phyloP scores from a whole-genome alignment of 2,888 invertebrate species.

The Lordiphosa andalusiaca region DNA sequence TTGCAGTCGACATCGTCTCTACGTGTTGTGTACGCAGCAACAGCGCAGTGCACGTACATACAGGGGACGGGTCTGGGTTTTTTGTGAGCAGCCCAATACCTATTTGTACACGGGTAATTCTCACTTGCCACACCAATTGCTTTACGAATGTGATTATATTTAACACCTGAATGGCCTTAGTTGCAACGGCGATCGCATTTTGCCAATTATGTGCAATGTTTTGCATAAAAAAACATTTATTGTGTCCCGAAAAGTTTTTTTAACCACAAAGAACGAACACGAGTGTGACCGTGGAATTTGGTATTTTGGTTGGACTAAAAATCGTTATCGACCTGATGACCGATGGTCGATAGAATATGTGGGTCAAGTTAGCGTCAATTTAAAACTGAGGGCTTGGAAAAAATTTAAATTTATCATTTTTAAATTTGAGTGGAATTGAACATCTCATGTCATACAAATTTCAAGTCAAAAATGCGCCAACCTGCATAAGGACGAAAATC shows the following conservation, averaged over 20 bases:
- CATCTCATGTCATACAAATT: too few relatives aligned
- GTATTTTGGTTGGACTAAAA: conserved; percentile 1
- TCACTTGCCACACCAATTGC: conserved; percentile 10
- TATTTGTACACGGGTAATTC: conserved; percentile 16
- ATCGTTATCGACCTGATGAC: too few relatives aligned
- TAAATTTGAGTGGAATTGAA: too few relatives aligned
- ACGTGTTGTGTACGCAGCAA: conserved; percentile 60
- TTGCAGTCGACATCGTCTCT: conserved; percentile 45
- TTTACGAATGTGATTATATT: conserved; percentile 15
- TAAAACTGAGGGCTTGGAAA: too few relatives aligned
- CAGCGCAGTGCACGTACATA: conserved; percentile 38
- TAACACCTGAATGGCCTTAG: conserved; percentile 10
- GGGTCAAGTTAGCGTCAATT: too few relatives aligned
- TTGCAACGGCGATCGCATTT: conserved; percentile 22
- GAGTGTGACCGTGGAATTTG: conserved; percentile 24
- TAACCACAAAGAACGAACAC: conserved; percentile 53
- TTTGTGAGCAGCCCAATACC: conserved; percentile 18
- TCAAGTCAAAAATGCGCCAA: too few relatives aligned
- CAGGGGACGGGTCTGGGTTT: conserved; percentile 16
- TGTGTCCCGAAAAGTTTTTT: conserved; percentile 41
- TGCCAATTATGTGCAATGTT: conserved; percentile 26
- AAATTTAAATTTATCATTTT: too few relatives aligned
- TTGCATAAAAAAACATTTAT: conserved; percentile 37
- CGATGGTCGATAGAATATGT: too few relatives aligned
- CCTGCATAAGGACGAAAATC: too few relatives aligned